Conservation (phyloP, 2,888 invertebrate species). For the Clivina fossor region DNA sequence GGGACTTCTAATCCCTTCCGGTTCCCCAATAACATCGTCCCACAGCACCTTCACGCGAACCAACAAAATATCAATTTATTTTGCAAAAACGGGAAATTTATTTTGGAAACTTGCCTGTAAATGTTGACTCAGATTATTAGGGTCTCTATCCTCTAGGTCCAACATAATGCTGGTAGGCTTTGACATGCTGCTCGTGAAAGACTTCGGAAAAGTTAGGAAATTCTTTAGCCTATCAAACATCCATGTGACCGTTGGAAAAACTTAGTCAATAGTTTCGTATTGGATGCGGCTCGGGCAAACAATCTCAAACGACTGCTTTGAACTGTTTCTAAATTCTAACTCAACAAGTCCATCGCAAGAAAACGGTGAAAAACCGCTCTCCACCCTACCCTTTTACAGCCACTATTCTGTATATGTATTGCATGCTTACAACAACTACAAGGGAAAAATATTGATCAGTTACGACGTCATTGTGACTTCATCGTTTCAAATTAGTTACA, state of each 20-base stretch:
- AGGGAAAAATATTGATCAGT: constrained; percentile 18
- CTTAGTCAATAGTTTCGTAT: constrained; percentile 15
- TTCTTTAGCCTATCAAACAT: constrained; percentile 1
- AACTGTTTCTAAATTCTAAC: no score
- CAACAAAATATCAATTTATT: no score
- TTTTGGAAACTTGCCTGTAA: constrained; percentile 60
- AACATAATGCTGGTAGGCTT: constrained; percentile 55
- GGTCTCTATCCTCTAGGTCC: constrained; percentile 69
- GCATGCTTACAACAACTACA: constrained; percentile 5
- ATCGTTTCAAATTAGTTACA: constrained; percentile 5
- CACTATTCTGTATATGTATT: background rate
- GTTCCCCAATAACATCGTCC: constrained; percentile 73
- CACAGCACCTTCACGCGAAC: constrained; percentile 73
- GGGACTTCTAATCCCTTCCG: constrained; percentile 67
- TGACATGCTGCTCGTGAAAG: constrained; percentile 38
- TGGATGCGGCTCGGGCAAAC: background rate
- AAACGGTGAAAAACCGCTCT: background rate
- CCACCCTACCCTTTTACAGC: constrained; percentile 1
- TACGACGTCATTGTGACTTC: constrained; percentile 11
- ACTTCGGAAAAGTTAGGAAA: background rate
- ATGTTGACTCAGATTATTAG: constrained; percentile 69
- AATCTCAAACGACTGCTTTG: constrained; percentile 6
- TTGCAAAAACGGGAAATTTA: no score
- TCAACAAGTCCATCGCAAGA: constrained; percentile 13
- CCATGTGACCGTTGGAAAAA: background rate